phyloP scores from a whole-genome alignment of 2,113 vertebrate genomes.

The Rattus rattus region DNA sequence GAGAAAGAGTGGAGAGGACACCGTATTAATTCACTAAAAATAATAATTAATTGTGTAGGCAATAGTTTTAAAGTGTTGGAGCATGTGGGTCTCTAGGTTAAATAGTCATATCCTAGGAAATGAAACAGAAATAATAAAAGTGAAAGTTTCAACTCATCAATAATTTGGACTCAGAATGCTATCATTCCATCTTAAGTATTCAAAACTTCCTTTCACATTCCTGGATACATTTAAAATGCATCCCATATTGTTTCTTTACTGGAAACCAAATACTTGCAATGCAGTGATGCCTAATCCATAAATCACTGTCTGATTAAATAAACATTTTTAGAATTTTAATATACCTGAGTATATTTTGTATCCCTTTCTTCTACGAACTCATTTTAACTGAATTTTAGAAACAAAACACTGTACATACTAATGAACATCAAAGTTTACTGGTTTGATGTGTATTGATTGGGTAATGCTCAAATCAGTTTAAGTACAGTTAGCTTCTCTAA shows the following conservation, averaged over 20 bases:
- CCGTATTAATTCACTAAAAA: not conserved
- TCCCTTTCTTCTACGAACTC: not conserved
- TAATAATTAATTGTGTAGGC: not conserved
- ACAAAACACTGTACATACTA: not conserved
- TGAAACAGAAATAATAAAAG: not conserved
- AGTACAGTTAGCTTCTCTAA: not conserved
- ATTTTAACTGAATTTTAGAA: not conserved
- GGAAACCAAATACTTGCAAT: not conserved
- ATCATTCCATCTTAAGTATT: not conserved
- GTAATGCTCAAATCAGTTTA: not conserved
- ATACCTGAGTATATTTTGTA: not conserved
- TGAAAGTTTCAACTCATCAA: not conserved
- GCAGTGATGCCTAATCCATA: not conserved
- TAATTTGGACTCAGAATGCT: not conserved
- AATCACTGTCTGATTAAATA: not conserved
- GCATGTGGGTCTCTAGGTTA: rapidly evolving
- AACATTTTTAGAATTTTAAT: not conserved
- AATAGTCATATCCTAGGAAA: not conserved
- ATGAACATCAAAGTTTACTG: not conserved
- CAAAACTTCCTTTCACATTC: not conserved
- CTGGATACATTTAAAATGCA: not conserved
- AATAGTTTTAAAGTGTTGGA: not conserved
- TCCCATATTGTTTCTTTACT: not conserved
- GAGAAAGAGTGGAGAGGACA: not conserved
- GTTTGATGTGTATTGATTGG: not conserved